phyloP scores from a whole-genome alignment of 2,113 vertebrate genomes.

The Halichoerus grypus region DNA sequence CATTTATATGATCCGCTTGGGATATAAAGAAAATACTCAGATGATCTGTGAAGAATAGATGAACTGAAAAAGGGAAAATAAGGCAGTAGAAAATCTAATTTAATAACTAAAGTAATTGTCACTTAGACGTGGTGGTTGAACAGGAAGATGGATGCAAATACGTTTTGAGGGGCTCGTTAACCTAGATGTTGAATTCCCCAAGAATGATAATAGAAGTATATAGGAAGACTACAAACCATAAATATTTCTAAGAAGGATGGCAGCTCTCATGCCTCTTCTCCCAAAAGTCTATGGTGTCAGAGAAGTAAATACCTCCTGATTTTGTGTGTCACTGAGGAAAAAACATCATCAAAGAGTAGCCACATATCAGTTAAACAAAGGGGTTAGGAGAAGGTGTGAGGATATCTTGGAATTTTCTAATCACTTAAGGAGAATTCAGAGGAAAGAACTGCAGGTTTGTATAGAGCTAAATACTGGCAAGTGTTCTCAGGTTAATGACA shows the following conservation, averaged over 20 bases:
- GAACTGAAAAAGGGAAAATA: neutral
- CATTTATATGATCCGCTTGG: neutral
- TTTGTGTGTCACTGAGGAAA: neutral
- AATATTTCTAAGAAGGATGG: neutral
- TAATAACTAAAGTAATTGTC: neutral
- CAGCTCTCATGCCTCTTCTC: neutral
- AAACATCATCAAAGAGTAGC: neutral
- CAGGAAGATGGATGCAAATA: neutral
- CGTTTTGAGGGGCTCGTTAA: neutral
- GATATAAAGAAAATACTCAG: neutral
- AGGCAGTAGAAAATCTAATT: neutral
- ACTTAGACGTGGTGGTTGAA: neutral
- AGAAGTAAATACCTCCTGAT: neutral
- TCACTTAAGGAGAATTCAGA: neutral
- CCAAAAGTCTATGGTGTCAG: neutral
- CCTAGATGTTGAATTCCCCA: neutral
- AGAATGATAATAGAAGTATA: neutral
- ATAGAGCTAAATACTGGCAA: neutral
- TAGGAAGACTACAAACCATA: neutral
- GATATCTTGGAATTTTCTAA: neutral
- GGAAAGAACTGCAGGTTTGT: neutral
- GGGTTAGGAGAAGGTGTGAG: neutral
- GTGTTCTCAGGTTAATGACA: neutral
- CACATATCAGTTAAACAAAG: neutral
- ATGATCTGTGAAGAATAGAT: neutral